A percentile compares a stretch with the other conserved stretches of the same genome.
phyloP scores from a whole-genome alignment of 2,888 invertebrate genomes.

The Clitarchus hookeri region DNA sequence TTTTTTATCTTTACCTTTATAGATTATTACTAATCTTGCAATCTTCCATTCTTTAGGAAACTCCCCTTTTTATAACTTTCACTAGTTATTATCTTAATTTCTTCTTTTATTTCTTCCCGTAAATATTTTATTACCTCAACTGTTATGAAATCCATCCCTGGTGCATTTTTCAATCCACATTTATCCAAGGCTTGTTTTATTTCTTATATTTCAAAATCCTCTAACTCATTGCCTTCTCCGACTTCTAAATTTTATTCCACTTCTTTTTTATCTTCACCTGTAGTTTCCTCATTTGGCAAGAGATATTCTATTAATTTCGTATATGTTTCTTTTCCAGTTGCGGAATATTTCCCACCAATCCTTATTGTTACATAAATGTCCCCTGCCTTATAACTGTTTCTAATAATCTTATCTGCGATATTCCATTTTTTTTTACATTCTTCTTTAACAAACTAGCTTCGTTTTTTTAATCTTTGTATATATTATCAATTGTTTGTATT shows the following conservation, averaged over 20 bases:
- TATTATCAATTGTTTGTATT: background rate
- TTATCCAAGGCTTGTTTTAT: background rate
- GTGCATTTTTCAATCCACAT: background rate
- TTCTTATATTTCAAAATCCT: background rate
- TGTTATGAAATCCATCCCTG: background rate
- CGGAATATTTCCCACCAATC: background rate
- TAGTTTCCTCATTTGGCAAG: too few species aligned
- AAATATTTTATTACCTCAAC: background rate
- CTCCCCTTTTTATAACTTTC: background rate
- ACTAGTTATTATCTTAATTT: background rate
- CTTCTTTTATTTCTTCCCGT: background rate
- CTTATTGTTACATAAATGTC: background rate
- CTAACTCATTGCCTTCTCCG: too few species aligned
- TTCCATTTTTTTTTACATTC: background rate
- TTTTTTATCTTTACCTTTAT: background rate
- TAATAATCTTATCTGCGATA: background rate
- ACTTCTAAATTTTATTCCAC: too few species aligned
- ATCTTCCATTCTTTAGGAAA: background rate
- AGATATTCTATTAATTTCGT: too few species aligned
- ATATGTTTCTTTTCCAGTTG: background rate
- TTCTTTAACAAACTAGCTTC: background rate
- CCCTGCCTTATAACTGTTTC: background rate
- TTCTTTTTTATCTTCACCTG: too few species aligned
- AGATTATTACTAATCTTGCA: background rate
- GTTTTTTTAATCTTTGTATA: background rate